A percentile compares a stretch with the other conserved stretches of the same genome.
Conservation (phyloP, 2,888 invertebrate genomes). For the Dioctria linearis region DNA sequence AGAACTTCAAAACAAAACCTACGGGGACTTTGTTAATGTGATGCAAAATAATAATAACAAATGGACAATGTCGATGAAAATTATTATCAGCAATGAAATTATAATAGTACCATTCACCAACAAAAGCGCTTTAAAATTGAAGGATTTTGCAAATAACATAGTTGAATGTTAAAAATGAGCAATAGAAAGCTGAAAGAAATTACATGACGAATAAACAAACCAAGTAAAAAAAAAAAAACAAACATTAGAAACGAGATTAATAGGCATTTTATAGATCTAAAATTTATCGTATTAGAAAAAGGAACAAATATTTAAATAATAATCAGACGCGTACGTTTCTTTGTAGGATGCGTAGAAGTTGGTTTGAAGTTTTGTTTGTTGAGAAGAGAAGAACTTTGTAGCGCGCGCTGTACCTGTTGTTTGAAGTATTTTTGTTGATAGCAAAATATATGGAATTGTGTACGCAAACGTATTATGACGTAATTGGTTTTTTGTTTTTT, state of each 20-base stretch:
- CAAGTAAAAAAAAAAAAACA: not conserved
- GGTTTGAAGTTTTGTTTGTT: conserved; percentile 31
- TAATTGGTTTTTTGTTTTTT: not conserved
- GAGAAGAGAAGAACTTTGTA: conserved; percentile 47
- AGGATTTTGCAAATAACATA: too few relatives aligned
- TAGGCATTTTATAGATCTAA: not conserved
- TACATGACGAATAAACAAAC: not conserved
- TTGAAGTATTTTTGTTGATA: not conserved
- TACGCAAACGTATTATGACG: not conserved
- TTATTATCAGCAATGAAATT: too few relatives aligned
- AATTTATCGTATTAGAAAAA: not conserved
- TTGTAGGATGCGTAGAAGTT: conserved; percentile 35
- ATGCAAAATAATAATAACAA: too few relatives aligned
- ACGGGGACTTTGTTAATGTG: too few relatives aligned
- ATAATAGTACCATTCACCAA: too few relatives aligned
- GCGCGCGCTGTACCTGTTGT: conserved; percentile 33
- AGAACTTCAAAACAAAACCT: too few relatives aligned
- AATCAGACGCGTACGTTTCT: conserved; percentile 31
- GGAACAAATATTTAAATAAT: not conserved
- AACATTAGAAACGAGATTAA: not conserved
- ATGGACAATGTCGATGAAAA: too few relatives aligned
- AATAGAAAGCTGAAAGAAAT: not conserved
- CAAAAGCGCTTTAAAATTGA: too few relatives aligned
- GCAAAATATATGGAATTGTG: not conserved
- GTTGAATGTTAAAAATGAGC: not conserved